Percentiles rank a stretch among this genome's conserved stretches.
Conservation (phyloP, 2,888 invertebrate genomes). For the Adineta ricciae region DNA sequence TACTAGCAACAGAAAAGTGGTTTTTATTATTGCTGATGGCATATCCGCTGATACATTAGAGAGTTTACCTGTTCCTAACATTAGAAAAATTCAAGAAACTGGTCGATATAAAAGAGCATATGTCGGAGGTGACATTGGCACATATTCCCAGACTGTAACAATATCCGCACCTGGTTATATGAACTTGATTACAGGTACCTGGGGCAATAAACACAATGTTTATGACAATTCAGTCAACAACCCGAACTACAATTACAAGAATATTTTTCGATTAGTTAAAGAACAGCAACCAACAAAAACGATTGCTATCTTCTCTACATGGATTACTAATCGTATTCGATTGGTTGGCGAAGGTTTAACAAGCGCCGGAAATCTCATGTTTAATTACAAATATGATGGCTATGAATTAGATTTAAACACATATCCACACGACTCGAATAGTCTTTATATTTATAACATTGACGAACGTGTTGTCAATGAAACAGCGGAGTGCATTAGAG, state of each 20-base stretch:
- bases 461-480: background rate
- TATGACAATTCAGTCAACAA: background rate
- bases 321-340: background rate
- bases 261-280: background rate
- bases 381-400: background rate
- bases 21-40: background rate
- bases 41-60: background rate
- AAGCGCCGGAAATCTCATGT: background rate
- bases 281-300: background rate
- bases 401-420: background rate
- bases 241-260: background rate
- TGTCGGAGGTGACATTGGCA: background rate
- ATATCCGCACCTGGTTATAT: background rate
- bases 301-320: background rate
- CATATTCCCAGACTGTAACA: background rate
- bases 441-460: background rate
- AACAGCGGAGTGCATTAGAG: background rate
- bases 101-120: background rate
- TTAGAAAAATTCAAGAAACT: background rate
- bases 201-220: background rate
- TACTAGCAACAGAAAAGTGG: too few species aligned
- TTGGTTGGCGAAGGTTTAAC: background rate
- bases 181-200: background rate
- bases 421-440: background rate
- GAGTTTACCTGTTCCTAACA: background rate